Conservation (phyloP, 1,140 invertebrate species). For the Ctenoplectra terminalis region DNA sequence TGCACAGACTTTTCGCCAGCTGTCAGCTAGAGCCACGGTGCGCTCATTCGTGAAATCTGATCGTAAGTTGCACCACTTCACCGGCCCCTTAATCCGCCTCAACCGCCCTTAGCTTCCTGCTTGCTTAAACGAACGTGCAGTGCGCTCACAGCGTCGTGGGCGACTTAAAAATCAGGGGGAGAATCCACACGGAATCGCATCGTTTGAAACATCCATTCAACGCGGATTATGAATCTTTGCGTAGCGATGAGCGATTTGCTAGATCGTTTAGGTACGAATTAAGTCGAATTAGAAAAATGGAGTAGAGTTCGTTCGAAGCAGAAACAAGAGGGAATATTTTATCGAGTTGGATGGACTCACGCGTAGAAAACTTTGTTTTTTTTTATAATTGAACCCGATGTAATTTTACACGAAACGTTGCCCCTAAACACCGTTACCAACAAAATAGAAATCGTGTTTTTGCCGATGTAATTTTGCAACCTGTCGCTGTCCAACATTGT, state of each 20-base stretch:
- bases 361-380: too few species aligned
- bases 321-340: background rate
- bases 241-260: background rate
- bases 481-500: constrained; percentile 44
- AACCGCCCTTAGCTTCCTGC: constrained; percentile 57
- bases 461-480: constrained; percentile 69
- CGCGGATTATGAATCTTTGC: constrained; percentile 19
- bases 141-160: constrained; percentile 28
- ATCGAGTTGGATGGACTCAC: background rate
- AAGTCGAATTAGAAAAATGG: background rate
- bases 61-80: constrained; percentile 71
- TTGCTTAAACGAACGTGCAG: constrained; percentile 64
- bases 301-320: too few species aligned
- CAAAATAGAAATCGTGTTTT: constrained; percentile 27
- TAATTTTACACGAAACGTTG: constrained; percentile 17
- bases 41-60: constrained; percentile 74
- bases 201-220: constrained; percentile 35
- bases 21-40: constrained; percentile 60
- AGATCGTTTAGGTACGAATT: background rate
- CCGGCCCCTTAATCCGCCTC: constrained; percentile 65
- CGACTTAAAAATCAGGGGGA: constrained; percentile 50
- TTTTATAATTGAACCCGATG: constrained; percentile 45
- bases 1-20: constrained; percentile 70
- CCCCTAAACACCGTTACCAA: constrained; percentile 21
- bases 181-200: constrained; percentile 24